phyloP scores from a whole-genome alignment of 2,888 invertebrate genomes.

The Acronicta alni region DNA sequence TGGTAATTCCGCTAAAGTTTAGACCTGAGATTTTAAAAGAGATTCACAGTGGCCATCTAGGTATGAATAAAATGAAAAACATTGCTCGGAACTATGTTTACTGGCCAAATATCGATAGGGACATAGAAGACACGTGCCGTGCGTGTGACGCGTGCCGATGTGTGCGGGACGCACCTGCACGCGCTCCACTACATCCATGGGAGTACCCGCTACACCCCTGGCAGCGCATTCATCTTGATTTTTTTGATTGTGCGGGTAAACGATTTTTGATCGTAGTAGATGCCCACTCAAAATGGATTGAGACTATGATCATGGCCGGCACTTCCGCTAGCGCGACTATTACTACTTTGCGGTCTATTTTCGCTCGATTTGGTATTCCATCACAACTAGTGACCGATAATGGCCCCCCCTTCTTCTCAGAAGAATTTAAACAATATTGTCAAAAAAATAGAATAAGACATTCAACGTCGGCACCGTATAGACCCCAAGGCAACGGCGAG shows the following conservation, averaged over 20 bases:
- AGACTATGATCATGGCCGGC: not conserved
- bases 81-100: not conserved
- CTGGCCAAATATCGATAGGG: not conserved
- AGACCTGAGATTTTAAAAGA: not conserved
- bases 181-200: not conserved
- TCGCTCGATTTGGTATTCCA: constrained; percentile 1
- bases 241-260: not conserved
- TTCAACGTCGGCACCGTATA: constrained; percentile 2
- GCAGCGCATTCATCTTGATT: not conserved
- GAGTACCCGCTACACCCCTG: not conserved
- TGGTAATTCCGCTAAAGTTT: not conserved
- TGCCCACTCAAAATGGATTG: constrained; percentile 4
- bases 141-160: not conserved
- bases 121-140: not conserved
- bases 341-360: not conserved
- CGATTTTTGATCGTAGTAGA: not conserved
- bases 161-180: not conserved
- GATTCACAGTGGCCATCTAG: constrained; percentile 1
- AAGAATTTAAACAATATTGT: constrained; percentile 4
- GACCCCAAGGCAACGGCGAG: constrained; percentile 3
- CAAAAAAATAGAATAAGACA: constrained; percentile 1
- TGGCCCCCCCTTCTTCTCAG: not conserved
- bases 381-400: constrained; percentile 4
- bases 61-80: constrained; percentile 4
- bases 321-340: not conserved